Base-by-base conservation (phyloP, 2,888 invertebrate species). In the Sarcophaga variegata region DNA sequence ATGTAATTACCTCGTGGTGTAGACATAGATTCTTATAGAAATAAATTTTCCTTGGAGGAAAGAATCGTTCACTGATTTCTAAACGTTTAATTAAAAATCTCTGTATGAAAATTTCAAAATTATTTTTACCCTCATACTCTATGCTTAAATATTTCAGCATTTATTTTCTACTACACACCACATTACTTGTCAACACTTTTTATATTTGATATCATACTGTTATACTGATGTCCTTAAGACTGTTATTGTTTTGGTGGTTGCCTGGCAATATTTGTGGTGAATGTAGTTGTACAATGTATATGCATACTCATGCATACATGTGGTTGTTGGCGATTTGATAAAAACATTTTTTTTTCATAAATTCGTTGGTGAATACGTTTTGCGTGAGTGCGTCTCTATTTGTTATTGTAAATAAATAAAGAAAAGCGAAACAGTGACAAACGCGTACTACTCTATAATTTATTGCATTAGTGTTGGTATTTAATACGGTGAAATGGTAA, bases 241-340 rank as follows among this genome's bases (percentile, higher is more conserved):
- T 77, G 78, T 76, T 86, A 71, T 85, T 85, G 81, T 83, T 86
- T 82, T 87, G 86, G 86, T 85, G 88, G 88, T 88, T 88, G 86
- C 88, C 88, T 87, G 66, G 85, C 76, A 79, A 77, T 78, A 67
- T 22, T 37, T 54, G 17, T 14, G 14, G 54, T 17, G 14, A 54
- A 17, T 14, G 4, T 54, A 54, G 17, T 17, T 14, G 54, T 54
- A 37, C 37, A 37, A 37, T 37, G 6, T 37, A 37, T 8, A 8
- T 10, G 8, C 37, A 8, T 37, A 10, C 37, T 37, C 37, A 3
- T 17, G 1, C 12, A 14, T 17, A 5, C 12, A 14, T 54, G 4
- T 54, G 5, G 5, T 17, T 54, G 54, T 54, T 63, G 11, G 20
- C 62, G 54, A 49, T 37, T 49, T 75, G 47, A 2, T n/a, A 71